A percentile compares a stretch with the other conserved stretches of the same genome.
Evolutionary conservation across 2,888 invertebrate genomes (phyloP).

Genomic region (Chaetoderma sp.): DNA sequence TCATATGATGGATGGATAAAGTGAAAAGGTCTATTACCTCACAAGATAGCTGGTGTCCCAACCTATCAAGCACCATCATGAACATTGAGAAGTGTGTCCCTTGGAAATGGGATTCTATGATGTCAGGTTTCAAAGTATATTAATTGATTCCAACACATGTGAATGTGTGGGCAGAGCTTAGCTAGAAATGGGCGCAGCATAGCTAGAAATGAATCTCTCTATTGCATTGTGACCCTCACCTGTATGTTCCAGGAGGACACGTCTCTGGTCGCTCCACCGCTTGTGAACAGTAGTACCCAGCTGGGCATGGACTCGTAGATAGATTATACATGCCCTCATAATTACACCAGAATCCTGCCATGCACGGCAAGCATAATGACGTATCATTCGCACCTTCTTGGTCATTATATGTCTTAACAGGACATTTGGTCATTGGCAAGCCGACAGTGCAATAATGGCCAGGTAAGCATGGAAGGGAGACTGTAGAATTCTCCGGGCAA

Average conservation of each 20-base stretch:
- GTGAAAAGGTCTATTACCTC: no score
- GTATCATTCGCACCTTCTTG: slow-evolving; percentile 46
- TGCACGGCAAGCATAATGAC: slow-evolving; percentile 59
- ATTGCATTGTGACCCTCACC: slow-evolving; percentile 41
- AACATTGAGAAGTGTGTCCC: no score
- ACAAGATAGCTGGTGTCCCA: no score
- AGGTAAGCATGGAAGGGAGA: slow-evolving; percentile 58
- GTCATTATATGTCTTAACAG: slow-evolving; percentile 53
- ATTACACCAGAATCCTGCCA: slow-evolving; percentile 61
- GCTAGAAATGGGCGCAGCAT: no score
- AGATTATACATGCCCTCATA: slow-evolving; percentile 52
- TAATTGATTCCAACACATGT: no score
- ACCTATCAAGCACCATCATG: no score
- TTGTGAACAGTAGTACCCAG: slow-evolving; percentile 62
- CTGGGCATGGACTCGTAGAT: slow-evolving; percentile 56
- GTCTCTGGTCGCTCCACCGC: slow-evolving; percentile 51
- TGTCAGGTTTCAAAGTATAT: no score
- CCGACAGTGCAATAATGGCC: slow-evolving; percentile 60
- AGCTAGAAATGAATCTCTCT: neutral
- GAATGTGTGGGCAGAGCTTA: no score
- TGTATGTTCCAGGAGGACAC: slow-evolving; percentile 65
- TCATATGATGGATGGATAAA: no score
- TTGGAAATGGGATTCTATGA: no score
- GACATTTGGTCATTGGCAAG: slow-evolving; percentile 42
- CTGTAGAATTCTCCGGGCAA: slow-evolving; percentile 59